Percentiles rank a stretch among this genome's conserved stretches.
phyloP scores from a whole-genome alignment of 2,797 vertebrate species.

The Somateria mollissima region DNA sequence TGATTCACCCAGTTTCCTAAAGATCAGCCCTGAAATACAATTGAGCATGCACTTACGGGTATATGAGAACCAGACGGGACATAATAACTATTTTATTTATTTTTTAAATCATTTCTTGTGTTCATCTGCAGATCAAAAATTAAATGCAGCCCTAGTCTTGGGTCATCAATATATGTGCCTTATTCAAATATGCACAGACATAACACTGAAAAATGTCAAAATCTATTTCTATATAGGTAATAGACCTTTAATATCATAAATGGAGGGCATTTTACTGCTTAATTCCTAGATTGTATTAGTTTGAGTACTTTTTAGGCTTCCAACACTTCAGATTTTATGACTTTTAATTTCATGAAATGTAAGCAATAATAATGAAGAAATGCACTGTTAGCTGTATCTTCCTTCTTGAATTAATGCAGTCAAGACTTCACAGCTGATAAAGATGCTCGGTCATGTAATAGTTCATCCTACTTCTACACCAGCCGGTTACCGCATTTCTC shows the following conservation, averaged over 20 bases:
- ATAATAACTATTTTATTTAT: neutral
- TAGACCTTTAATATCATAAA: neutral
- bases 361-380: constrained; percentile 10
- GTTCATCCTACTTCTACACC: neutral
- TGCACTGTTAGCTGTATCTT: neutral
- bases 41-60: neutral
- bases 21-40: neutral
- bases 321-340: neutral
- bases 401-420: constrained; percentile 7
- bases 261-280: neutral
- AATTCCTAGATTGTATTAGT: neutral
- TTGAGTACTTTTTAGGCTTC: neutral
- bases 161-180: neutral
- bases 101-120: neutral
- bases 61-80: neutral
- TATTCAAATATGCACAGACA: neutral
- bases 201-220: neutral
- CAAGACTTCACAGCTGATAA: constrained; percentile 17
- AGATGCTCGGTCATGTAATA: neutral
- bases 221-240: neutral
- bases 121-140: neutral
- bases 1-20: neutral
- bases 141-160: neutral
- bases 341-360: neutral
- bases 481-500: neutral